phyloP scores from a whole-genome alignment of 2,797 vertebrate species.

The Sebastes nivosus region DNA sequence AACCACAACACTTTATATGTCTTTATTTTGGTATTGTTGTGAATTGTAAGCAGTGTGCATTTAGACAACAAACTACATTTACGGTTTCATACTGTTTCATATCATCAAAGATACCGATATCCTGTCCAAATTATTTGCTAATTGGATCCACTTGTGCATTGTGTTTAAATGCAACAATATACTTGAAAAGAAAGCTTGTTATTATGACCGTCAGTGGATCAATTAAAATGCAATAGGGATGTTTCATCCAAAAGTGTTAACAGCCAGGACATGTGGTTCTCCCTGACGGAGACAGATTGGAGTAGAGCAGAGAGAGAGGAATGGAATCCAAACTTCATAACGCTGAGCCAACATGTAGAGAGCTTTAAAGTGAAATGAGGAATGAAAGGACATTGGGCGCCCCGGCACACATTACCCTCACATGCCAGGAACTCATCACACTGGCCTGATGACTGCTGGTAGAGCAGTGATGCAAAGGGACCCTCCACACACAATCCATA shows the following conservation, averaged over 20 bases:
- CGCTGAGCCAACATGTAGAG: constrained; percentile 56
- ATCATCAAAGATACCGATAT: neutral
- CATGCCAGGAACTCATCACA: constrained; percentile 56
- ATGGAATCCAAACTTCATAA: constrained; percentile 63
- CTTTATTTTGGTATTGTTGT: neutral
- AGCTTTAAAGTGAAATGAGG: constrained; percentile 62
- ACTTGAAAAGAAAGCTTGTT: neutral
- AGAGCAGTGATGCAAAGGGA: constrained; percentile 23
- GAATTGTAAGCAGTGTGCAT: neutral
- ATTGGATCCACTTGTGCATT: neutral
- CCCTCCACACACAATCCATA: constrained; percentile 10
- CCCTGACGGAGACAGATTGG: constrained; percentile 37
- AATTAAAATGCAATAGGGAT: constrained; percentile 20
- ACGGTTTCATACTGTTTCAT: neutral
- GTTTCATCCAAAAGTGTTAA: constrained; percentile 12
- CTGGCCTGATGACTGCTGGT: constrained; percentile 51
- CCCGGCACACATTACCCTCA: constrained; percentile 38
- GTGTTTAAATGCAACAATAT: neutral
- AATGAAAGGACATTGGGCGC: constrained; percentile 54
- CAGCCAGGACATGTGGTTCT: constrained; percentile 38
- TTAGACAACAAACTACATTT: neutral
- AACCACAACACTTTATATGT: neutral
- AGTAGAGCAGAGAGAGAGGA: constrained; percentile 25
- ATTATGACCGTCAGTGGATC: neutral
- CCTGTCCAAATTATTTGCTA: neutral